Evolutionary conservation across 2,888 invertebrate species (phyloP), one percentile per base, ranked within the genome.

Genomic region (Lobophora halterata): DNA sequence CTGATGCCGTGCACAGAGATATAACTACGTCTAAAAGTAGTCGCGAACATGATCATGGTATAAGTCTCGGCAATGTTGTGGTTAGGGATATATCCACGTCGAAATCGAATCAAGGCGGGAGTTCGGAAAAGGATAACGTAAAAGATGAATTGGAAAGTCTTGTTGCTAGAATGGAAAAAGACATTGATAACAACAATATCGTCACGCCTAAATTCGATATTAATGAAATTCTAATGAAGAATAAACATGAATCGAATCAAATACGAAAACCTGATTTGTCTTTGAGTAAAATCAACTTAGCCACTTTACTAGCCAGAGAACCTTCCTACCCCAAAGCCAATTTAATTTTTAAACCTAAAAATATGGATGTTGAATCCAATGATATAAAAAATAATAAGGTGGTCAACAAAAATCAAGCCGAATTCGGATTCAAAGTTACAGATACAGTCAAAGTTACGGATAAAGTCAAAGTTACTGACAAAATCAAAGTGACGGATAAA

Each of bases 221-320:
- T 1, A 20, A 13, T 11, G 17, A 17, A 19, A 9, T 13, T 12
- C 11, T 9, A 8, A 19, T 18, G n/a, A 20, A 13, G 3, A 20
- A 19, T 6, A 20, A 11, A 6, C 5, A 16, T 16, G 25, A 8
- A 13, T 13, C 13, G 1, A 25, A 12, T 13, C 7, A 25, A 6
- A 25, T 3, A n/a, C n/a, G n/a, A 12, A 3, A 25, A 5, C 8
- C 2, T 9, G 2, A 20, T 6, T 6, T 20, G 3, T 19, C 3
- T 8, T 28, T 1, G 23, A 12, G 2, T 25, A 19, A 0, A 37
- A 30, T 20, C 21, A 21, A 8, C 14, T 34, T 3, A n/a, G 30
- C 30, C 4, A 35, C 40, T 2, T 26, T 41, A 17, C 8, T 41
- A 7, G 17, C 11, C 5, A 41, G 35, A 17, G 21, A 34, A 3